A percentile compares a stretch with the other conserved stretches of the same genome.
phyloP scores from a whole-genome alignment of 2,797 vertebrate species.

The Danio choprae region DNA sequence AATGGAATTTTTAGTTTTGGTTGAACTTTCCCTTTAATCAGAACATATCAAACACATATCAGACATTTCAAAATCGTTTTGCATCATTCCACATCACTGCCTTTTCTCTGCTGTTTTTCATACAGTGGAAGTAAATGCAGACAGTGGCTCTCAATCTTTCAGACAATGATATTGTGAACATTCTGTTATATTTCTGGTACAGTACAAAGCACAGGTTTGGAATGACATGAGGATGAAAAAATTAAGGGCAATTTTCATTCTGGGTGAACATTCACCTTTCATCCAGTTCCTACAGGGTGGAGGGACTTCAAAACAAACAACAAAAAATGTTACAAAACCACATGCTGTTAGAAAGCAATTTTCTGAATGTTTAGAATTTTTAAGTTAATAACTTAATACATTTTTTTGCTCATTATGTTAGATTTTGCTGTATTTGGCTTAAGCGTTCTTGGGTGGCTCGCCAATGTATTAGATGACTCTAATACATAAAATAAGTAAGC shows the following conservation, averaged over 20 bases:
- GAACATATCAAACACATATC: no score
- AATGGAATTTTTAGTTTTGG: no score
- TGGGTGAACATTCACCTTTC: neutral
- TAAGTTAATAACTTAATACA: no score
- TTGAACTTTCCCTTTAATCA: no score
- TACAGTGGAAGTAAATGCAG: neutral
- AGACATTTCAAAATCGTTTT: no score
- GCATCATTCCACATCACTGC: no score
- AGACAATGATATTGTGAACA: neutral
- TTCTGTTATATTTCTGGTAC: neutral
- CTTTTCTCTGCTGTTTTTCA: slow-evolving; percentile 1
- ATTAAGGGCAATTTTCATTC: neutral
- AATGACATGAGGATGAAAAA: neutral
- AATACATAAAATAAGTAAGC: no score
- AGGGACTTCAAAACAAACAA: neutral
- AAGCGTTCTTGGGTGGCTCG: no score
- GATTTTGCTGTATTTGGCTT: no score
- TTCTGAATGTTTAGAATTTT: neutral
- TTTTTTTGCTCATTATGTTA: no score
- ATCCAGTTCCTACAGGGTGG: neutral
- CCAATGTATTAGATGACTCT: no score
- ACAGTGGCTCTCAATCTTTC: neutral
- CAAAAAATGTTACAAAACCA: neutral
- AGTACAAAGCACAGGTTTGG: neutral
- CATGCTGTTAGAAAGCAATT: neutral